Base-by-base conservation (phyloP, 2,113 vertebrate genomes). In the Anolis carolinensis region DNA sequence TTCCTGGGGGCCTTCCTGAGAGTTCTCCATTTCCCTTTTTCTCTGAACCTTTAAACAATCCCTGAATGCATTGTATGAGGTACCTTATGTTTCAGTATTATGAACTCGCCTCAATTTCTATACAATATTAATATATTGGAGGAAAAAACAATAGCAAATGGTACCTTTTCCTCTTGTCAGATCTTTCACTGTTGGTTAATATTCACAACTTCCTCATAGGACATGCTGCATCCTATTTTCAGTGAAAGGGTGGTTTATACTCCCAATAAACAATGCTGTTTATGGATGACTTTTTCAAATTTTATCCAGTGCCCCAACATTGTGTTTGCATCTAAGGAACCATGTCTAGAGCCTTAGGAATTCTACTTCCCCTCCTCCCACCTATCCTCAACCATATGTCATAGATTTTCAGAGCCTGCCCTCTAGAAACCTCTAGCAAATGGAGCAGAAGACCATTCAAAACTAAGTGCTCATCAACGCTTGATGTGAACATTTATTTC, bases 401-500 rank as follows among this genome's bases (percentile, higher is more conserved):
- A 65, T 86, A 83, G 89, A 87, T 67, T 81, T 81, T 75, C 71
- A 52, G 70, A 75, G 23, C 75, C 75, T 86, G 85, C 44, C 59
- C 79, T 81, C n/a, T 86, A 86, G 79, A 81, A 86, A 86, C 79
- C 79, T 52, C 44, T 2, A 74, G 59, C 44, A 81, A 86, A 74
- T 81, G 72, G 79, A 86, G 55, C 85, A 52, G 73, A 75, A 86
- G 82, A 44, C n/a, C 71, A 81, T 86, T 81, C 71, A 27, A 59
- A 63, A 81, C 78, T 75, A 67, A 86, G 71, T 82, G 68, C 84
- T 83, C 89, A 89, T 88, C 76, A 74, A 70, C 63, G 88, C 44
- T 27, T 81, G 91, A 91, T 79, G 62, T 80, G 80, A 90, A 92
- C 91, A 91, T 85, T 73, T 71, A 89, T 30, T 77, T n/a, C 93